These are phyloP conservation scores for Dromas ardeola DNA, from an alignment of 2,113 vertebrate genomes.

Conservation along the genomic window DNA sequence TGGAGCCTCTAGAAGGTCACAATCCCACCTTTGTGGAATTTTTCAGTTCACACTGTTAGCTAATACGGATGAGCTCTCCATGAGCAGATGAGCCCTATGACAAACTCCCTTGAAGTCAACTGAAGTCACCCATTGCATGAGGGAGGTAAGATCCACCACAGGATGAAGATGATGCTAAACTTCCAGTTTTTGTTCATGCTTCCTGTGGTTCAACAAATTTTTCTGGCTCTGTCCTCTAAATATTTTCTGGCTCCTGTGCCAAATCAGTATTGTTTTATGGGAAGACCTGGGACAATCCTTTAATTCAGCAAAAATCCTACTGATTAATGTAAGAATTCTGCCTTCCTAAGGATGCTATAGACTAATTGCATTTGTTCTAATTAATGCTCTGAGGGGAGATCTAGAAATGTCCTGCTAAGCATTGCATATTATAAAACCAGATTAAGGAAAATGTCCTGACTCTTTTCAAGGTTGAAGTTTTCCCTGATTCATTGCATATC, in stretches of 20 bases:
- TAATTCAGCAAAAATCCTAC: not conserved
- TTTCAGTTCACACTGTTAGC: not conserved
- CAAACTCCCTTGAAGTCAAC: not conserved
- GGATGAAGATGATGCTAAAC: not conserved
- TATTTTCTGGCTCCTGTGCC: not conserved
- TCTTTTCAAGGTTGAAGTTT: not conserved
- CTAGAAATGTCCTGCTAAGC: not conserved
- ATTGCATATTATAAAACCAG: not conserved
- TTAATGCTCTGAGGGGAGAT: not conserved
- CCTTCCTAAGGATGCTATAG: not conserved
- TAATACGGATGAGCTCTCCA: not conserved
- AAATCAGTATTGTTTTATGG: not conserved
- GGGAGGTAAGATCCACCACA: not conserved
- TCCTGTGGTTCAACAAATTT: not conserved
- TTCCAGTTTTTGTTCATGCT: not conserved
- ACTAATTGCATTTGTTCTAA: conserved; percentile 19
- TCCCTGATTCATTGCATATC: not conserved
- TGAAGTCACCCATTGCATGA: not conserved
- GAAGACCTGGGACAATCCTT: not conserved
- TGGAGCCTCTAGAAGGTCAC: not conserved
- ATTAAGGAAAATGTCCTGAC: not conserved
- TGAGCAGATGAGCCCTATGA: not conserved
- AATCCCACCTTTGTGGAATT: not conserved
- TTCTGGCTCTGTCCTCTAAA: not conserved
- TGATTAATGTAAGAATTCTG: conserved; percentile 15